Evolutionary conservation across 2,113 vertebrate genomes (phyloP).

Genomic region (Dromiciops gliroides): DNA sequence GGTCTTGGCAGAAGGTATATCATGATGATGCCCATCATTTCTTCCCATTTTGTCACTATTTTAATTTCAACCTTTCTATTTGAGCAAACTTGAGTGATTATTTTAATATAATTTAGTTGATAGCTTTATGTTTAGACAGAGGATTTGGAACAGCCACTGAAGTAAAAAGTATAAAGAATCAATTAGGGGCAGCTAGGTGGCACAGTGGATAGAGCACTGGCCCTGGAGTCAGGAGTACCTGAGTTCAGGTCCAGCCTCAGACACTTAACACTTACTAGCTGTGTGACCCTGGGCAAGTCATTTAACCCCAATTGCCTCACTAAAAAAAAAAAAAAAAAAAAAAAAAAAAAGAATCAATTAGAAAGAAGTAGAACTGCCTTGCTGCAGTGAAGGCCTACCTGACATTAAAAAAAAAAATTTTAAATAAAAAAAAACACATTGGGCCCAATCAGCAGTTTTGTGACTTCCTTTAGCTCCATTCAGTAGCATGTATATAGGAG

Average conservation of each 20-base stretch:
- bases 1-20: not conserved
- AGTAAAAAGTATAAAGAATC: not conserved
- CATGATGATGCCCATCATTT: too few species aligned
- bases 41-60: not conserved
- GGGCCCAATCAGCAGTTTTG: not conserved
- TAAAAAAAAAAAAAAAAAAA: too few species aligned
- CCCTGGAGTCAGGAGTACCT: too few species aligned
- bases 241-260: too few species aligned
- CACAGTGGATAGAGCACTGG: too few species aligned
- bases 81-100: not conserved
- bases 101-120: not conserved
- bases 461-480: not conserved
- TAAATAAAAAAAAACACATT: not conserved
- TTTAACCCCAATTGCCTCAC: too few species aligned
- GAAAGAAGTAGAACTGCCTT: not conserved
- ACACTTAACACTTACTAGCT: too few species aligned
- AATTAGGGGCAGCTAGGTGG: too few species aligned
- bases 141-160: not conserved
- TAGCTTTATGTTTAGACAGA: not conserved
- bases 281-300: too few species aligned
- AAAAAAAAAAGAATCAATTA: not conserved
- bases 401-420: not conserved
- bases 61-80: not conserved
- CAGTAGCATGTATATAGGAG: not conserved
- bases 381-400: not conserved